Conservation (phyloP, 2,797 vertebrate species). For the Megalops cyprinoides region DNA sequence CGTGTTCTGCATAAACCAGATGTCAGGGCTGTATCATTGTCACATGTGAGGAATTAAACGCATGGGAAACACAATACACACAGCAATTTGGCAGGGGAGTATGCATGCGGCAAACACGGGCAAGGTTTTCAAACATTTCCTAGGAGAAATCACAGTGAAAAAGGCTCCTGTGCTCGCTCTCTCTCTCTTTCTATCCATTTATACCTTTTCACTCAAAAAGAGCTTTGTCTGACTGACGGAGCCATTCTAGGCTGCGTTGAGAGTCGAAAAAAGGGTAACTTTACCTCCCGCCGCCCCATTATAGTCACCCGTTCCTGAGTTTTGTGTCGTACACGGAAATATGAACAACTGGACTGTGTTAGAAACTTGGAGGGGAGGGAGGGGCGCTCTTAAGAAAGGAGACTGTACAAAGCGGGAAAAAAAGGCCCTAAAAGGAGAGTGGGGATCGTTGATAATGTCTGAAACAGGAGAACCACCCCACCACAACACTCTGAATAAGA, state of each 20-base stretch:
- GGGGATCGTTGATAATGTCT: neutral
- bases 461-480: conserved; percentile 23
- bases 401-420: neutral
- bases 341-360: conserved; percentile 8
- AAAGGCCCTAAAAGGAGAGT: conserved; percentile 1
- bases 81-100: neutral
- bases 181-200: neutral
- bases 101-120: neutral
- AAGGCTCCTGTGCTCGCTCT: neutral
- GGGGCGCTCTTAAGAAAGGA: neutral
- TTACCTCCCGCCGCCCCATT: neutral
- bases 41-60: neutral
- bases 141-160: neutral
- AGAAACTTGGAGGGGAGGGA: neutral
- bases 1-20: neutral
- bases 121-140: neutral
- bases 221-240: neutral
- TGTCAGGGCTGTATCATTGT: neutral
- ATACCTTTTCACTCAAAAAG: neutral
- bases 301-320: neutral
- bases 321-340: conserved; percentile 9
- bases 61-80: neutral
- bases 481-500: conserved; percentile 13
- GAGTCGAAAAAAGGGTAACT: conserved; percentile 6
- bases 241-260: neutral